phyloP scores from a whole-genome alignment of 2,113 vertebrate species.

The Indicator maculatus region DNA sequence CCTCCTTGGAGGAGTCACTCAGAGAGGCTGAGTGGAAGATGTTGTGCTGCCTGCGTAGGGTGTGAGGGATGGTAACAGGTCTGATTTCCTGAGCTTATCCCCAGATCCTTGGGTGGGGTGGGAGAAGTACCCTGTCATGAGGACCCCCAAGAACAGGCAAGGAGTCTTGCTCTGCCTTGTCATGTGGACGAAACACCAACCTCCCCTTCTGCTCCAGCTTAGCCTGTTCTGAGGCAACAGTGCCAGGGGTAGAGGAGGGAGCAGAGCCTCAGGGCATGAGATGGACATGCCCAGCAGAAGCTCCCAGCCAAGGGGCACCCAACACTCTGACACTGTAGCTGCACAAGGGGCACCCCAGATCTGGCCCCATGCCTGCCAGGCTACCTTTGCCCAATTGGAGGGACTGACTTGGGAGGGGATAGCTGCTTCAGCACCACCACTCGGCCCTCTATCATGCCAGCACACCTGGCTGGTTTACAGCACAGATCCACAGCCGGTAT shows the following conservation, averaged over 20 bases:
- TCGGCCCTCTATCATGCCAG: accelerated
- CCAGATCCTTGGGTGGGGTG: accelerated
- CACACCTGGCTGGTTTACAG: background rate
- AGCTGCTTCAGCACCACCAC: background rate
- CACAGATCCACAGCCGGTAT: background rate
- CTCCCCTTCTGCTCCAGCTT: background rate
- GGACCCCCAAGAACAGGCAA: background rate
- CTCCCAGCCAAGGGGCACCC: background rate
- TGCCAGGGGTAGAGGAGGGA: background rate
- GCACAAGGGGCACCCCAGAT: background rate
- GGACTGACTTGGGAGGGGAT: background rate
- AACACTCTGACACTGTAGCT: background rate
- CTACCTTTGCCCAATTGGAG: background rate
- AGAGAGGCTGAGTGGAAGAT: background rate
- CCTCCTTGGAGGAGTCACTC: background rate
- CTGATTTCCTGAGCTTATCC: background rate
- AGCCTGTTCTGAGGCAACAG: background rate
- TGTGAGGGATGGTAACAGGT: background rate
- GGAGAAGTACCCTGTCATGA: background rate
- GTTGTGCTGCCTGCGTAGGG: background rate
- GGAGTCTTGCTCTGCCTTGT: accelerated
- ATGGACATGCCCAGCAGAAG: accelerated
- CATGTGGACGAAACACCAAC: background rate
- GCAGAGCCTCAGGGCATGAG: background rate
- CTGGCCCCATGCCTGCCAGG: background rate